Base-by-base conservation (phyloP, 30 jellyfish, hydroid and myxozoan genomes). In the Phacellophora camtschatica region DNA sequence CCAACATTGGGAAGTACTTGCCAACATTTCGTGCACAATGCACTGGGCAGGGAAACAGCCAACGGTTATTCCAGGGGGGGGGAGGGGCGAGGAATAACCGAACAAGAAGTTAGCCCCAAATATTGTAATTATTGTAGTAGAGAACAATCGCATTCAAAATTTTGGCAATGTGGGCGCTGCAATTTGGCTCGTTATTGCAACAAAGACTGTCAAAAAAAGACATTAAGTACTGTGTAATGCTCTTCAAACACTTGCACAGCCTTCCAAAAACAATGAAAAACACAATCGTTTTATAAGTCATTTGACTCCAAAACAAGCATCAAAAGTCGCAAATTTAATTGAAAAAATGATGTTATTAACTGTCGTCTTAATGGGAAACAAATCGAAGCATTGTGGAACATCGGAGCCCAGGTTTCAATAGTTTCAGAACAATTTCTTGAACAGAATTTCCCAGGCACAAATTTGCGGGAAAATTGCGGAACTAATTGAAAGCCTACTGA, bases 371-470 rank as follows among this genome's bases (percentile, higher is more conserved):
- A 36, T 39, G 80, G 67, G 22, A 41, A 27, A 18, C 18, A 8
- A 48, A 28, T 42, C 37, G 49, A 46, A 46, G 83, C 84, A 5
- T 62, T 77, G 45, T 62, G 80, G 89, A 83, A 77, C 72, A 77
- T 71, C 8, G 84, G 90, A 24, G 90, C 90, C 74, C 90, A 79
- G 51, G 85, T 79, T 22, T 61, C 78, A 18, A 61, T 35, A 27
- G 45, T 79, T 27, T 72, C 85, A 12, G 62, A 49, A 49, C 71
- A 72, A 0, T 45, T 72, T 53, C 59, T 72, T 50, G 49, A 55
- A 16, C 61, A 55, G 70, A 53, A 72, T 72, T 72, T 72, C 33
- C 85, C 72, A 25, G 24, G 34, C 22, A 37, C 85, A 53, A 23
- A 27, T 18, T 49, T 72, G 74, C 34, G 39, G 27, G n/a, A 34